Evolutionary conservation across 2,888 invertebrate genomes (phyloP).

Genomic region (Lutraria lutraria): DNA sequence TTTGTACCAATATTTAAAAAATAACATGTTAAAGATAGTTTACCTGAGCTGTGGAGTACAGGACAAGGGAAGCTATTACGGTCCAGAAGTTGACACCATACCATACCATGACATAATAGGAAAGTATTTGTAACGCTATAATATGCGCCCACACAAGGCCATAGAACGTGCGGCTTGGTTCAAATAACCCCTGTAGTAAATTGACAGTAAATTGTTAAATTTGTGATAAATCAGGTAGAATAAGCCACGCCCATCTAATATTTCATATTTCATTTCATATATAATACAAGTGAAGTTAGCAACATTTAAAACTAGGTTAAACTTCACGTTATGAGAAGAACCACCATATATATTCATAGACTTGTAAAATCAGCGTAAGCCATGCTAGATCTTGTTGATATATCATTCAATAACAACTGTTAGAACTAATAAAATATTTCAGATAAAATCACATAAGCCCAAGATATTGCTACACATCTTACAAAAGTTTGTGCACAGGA

Average conservation of each 20-base stretch:
- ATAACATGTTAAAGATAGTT: background rate
- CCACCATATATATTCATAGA: too few relatives aligned
- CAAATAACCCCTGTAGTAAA: conserved; percentile 35
- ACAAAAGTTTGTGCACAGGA: too few relatives aligned
- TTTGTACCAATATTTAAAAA: too few relatives aligned
- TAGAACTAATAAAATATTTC: too few relatives aligned
- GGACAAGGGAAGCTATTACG: conserved; percentile 27
- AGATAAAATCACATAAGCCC: too few relatives aligned
- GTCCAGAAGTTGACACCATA: conserved; percentile 47
- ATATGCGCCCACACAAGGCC: conserved; percentile 14
- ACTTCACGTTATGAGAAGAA: too few relatives aligned
- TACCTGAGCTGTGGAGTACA: conserved; percentile 46
- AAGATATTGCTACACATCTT: too few relatives aligned
- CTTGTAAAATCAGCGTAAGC: too few relatives aligned
- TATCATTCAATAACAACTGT: too few relatives aligned
- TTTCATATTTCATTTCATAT: background rate
- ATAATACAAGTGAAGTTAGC: too few relatives aligned
- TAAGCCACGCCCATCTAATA: background rate
- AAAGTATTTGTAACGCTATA: conserved; percentile 26
- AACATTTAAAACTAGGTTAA: too few relatives aligned
- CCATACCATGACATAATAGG: conserved; percentile 36
- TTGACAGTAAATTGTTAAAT: background rate
- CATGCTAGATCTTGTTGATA: too few relatives aligned
- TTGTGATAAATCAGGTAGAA: background rate
- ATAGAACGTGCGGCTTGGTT: conserved; percentile 35